Evolutionary conservation across 2,888 invertebrate species (phyloP).

Genomic region (Ectemnius cavifrons): DNA sequence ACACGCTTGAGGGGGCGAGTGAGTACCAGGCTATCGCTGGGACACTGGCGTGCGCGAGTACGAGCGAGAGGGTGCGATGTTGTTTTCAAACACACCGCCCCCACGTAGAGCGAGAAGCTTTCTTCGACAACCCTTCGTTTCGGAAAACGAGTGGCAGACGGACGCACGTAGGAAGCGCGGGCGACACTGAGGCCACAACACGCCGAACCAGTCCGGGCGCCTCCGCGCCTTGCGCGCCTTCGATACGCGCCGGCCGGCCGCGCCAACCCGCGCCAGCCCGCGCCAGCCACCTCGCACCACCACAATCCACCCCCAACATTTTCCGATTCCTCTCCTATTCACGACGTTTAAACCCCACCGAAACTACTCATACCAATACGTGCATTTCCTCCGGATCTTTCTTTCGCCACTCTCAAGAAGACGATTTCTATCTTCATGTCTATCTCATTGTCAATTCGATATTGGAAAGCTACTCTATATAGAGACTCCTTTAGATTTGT

Average conservation of each 20-base stretch:
- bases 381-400: background rate
- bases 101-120: background rate
- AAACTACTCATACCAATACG: background rate
- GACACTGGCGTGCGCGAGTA: background rate
- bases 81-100: slow-evolving; percentile 5
- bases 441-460: too few relatives aligned
- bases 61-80: background rate
- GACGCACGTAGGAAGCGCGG: slow-evolving; percentile 64
- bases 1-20: too few relatives aligned
- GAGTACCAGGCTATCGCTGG: too few relatives aligned
- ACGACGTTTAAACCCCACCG: background rate
- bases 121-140: background rate
- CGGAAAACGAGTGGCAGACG: slow-evolving; percentile 41
- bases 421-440: too few relatives aligned
- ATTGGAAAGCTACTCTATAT: too few relatives aligned
- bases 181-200: slow-evolving; percentile 62
- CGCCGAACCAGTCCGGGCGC: slow-evolving; percentile 41
- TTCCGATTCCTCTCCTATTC: too few relatives aligned
- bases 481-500: too few relatives aligned
- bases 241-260: slow-evolving; percentile 11
- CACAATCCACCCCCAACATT: background rate
- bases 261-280: background rate
- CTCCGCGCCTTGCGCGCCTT: slow-evolving; percentile 48
- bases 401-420: background rate
- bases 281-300: background rate